phyloP scores from a whole-genome alignment of 2,113 vertebrate species.

The Oryzias celebensis region DNA sequence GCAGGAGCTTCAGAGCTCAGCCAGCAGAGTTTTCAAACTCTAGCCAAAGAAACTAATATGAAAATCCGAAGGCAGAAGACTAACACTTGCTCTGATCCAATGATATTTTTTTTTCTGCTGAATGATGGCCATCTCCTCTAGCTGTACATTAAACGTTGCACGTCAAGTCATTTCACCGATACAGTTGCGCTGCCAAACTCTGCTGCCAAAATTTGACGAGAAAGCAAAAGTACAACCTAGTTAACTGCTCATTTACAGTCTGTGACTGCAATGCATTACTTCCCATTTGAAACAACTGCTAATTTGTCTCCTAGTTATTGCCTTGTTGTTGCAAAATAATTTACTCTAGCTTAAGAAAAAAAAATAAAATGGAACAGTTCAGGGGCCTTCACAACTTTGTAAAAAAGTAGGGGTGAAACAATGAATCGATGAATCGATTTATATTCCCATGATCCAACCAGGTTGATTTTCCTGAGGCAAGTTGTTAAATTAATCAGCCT shows the following conservation, averaged over 20 bases:
- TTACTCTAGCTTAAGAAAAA: too few species aligned
- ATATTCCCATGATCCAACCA: too few species aligned
- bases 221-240: slow-evolving; percentile 38
- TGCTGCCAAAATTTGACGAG: slow-evolving; percentile 49
- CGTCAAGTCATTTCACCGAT: slow-evolving; percentile 45
- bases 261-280: slow-evolving; percentile 28
- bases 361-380: too few species aligned
- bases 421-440: too few species aligned
- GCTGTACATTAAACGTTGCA: slow-evolving; percentile 57
- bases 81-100: slow-evolving; percentile 61
- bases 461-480: too few species aligned
- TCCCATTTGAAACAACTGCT: slow-evolving; percentile 18
- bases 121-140: slow-evolving; percentile 43
- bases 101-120: slow-evolving; percentile 61
- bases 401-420: too few species aligned
- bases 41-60: slow-evolving; percentile 67
- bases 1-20: slow-evolving; percentile 64
- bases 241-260: slow-evolving; percentile 32
- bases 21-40: slow-evolving; percentile 55
- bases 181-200: slow-evolving; percentile 37
- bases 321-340: too few species aligned
- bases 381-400: too few species aligned
- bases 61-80: slow-evolving; percentile 69
- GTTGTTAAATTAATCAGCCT: too few species aligned
- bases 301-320: slow-evolving; percentile 22